Conservation (phyloP, 1,140 invertebrate species). For the Brachionus sp. region DNA sequence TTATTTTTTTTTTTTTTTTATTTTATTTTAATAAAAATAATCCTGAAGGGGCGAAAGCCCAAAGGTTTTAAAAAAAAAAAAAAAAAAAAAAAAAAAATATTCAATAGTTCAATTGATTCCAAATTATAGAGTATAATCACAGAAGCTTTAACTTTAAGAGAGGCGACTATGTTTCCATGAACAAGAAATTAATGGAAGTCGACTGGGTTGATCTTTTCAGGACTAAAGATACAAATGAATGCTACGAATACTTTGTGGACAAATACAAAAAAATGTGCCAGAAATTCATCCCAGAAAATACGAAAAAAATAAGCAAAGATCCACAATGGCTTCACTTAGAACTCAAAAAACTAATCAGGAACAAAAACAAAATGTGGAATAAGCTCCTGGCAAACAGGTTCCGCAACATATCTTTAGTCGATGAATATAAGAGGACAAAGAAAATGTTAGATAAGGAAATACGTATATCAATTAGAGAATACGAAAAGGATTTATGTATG, state of each 20-base stretch:
- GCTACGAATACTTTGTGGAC: neutral
- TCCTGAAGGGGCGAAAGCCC: too few species aligned
- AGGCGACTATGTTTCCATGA: too few species aligned
- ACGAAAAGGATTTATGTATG: neutral
- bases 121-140: too few species aligned
- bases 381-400: neutral
- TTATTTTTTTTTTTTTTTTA: too few species aligned
- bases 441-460: neutral
- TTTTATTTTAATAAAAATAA: too few species aligned
- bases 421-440: neutral
- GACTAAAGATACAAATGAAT: neutral
- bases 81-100: too few species aligned
- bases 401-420: neutral
- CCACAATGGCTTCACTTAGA: neutral
- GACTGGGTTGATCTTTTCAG: neutral
- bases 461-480: neutral
- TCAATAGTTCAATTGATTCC: too few species aligned
- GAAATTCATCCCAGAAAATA: neutral
- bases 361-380: neutral
- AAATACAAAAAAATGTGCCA: neutral
- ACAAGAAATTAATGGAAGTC: too few species aligned
- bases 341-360: neutral
- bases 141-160: too few species aligned
- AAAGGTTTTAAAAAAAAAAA: too few species aligned
- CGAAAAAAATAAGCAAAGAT: neutral